phyloP scores from a whole-genome alignment of 2,113 vertebrate species.

The Eolophus roseicapilla region DNA sequence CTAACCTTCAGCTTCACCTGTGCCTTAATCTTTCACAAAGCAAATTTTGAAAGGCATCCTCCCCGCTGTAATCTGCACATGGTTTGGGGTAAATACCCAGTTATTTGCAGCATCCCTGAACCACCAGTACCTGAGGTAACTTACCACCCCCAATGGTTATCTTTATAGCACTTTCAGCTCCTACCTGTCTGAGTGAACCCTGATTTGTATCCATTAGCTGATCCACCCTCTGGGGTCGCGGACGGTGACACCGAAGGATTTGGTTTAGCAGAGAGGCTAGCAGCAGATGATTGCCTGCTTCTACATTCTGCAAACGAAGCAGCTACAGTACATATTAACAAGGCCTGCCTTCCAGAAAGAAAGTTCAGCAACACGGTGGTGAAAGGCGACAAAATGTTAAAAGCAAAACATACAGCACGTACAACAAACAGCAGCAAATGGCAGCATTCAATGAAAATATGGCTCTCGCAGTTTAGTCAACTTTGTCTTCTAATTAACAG shows the following conservation, averaged over 20 bases:
- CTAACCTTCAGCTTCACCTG: not conserved
- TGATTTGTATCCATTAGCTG: conserved; percentile 87
- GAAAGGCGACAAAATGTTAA: conserved; percentile 3
- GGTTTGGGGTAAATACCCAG: not conserved
- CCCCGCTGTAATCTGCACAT: not conserved
- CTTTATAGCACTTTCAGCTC: conserved; percentile 45
- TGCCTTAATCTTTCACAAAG: not conserved
- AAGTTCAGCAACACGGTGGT: not conserved
- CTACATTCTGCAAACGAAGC: conserved; percentile 86
- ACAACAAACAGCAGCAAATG: conserved; percentile 37
- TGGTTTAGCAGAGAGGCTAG: conserved; percentile 84
- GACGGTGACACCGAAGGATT: conserved; percentile 86
- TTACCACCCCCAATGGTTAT: conserved; percentile 46
- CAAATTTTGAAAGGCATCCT: not conserved
- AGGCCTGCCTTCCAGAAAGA: conserved; percentile 18
- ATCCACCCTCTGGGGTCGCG: conserved; percentile 86
- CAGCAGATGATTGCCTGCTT: conserved; percentile 86
- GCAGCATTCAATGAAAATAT: not conserved
- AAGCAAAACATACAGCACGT: conserved; percentile 10
- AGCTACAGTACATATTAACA: conserved; percentile 66
- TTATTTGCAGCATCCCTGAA: conserved; percentile 17
- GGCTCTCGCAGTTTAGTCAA: not conserved
- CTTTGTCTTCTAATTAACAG: conserved; percentile 16
- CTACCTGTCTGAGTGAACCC: conserved; percentile 90
- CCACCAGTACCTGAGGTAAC: not conserved